Conservation (phyloP, 1,140 invertebrate species). For the Hyposmocoma kahamanoa region DNA sequence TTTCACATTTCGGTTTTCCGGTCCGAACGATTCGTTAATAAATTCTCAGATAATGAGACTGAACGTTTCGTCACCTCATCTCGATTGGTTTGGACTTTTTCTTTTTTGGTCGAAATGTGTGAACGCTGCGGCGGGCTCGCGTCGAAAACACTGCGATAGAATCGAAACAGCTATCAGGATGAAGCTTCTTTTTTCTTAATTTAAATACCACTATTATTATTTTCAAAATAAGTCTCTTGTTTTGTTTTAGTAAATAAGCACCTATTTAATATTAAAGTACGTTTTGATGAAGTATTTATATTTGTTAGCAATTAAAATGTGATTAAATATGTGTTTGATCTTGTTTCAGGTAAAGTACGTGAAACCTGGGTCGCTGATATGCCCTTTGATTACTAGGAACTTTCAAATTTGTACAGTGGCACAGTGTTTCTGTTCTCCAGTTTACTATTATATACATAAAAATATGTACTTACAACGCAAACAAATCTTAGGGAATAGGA, state of each 20-base stretch:
- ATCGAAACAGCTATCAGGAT: slow-evolving; percentile 52
- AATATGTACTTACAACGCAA: slow-evolving; percentile 17
- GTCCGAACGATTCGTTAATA: slow-evolving; percentile 71
- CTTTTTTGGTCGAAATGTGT: slow-evolving; percentile 62
- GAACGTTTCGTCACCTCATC: slow-evolving; percentile 72
- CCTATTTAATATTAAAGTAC: not conserved
- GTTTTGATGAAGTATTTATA: not conserved
- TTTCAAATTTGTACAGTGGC: slow-evolving; percentile 45
- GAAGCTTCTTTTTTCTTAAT: slow-evolving; percentile 58
- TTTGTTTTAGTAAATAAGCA: not conserved
- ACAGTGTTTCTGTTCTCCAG: slow-evolving; percentile 45
- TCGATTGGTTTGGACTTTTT: slow-evolving; percentile 63
- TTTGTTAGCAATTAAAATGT: not conserved
- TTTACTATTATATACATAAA: not conserved
- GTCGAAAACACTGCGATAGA: slow-evolving; percentile 47
- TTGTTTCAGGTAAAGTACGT: slow-evolving; percentile 66
- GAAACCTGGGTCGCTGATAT: slow-evolving; percentile 43
- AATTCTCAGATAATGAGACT: slow-evolving; percentile 73
- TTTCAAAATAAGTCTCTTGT: slow-evolving; percentile 21
- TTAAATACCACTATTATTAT: slow-evolving; percentile 67
- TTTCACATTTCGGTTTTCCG: slow-evolving; percentile 72
- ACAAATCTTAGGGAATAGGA: slow-evolving; percentile 19
- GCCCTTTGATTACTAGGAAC: slow-evolving; percentile 32
- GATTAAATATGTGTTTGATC: not conserved
- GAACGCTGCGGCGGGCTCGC: slow-evolving; percentile 52